Percentiles rank a stretch among this genome's conserved stretches.
Evolutionary conservation across 1,140 invertebrate genomes (phyloP).

Genomic region (Drosophila asahinai): DNA sequence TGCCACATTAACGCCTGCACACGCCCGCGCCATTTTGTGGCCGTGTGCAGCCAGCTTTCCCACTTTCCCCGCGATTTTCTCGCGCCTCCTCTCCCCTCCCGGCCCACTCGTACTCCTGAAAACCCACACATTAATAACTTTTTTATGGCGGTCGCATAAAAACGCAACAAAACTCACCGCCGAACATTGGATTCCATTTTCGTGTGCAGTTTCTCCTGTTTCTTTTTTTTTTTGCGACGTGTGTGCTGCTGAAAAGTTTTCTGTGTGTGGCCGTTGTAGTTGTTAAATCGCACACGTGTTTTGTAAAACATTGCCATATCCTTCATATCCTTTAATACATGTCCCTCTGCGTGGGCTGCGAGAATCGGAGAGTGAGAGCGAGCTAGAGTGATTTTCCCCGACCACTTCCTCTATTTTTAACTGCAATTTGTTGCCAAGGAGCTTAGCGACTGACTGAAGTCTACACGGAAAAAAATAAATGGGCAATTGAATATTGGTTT

Average conservation of each 20-base stretch:
- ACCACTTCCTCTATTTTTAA: constrained; percentile 59
- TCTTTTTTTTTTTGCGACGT: constrained; percentile 8
- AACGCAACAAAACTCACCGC: constrained; percentile 76
- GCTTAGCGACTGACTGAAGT: constrained; percentile 47
- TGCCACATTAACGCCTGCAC: constrained; percentile 81
- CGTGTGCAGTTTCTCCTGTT: constrained; percentile 37
- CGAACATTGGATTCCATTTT: constrained; percentile 72
- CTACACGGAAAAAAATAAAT: background rate
- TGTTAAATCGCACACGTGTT: constrained; percentile 82
- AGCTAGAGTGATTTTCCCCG: constrained; percentile 53
- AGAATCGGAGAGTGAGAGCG: background rate
- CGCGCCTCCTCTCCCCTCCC: background rate
- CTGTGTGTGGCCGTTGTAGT: constrained; percentile 64
- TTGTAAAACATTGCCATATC: constrained; percentile 76
- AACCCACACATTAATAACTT: constrained; percentile 74
- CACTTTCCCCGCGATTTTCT: constrained; percentile 9
- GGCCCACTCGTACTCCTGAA: constrained; percentile 8
- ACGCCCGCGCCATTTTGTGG: constrained; percentile 74
- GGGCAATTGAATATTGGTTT: accelerated
- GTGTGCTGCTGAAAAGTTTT: constrained; percentile 46
- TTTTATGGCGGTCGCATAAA: constrained; percentile 77
- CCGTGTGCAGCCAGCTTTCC: constrained; percentile 41
- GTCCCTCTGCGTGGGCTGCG: constrained; percentile 50
- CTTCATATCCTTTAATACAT: constrained; percentile 72
- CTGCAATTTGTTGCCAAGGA: constrained; percentile 79